Conservation (phyloP, 2,113 vertebrate genomes). For the Paradoxurus hermaphroditus region DNA sequence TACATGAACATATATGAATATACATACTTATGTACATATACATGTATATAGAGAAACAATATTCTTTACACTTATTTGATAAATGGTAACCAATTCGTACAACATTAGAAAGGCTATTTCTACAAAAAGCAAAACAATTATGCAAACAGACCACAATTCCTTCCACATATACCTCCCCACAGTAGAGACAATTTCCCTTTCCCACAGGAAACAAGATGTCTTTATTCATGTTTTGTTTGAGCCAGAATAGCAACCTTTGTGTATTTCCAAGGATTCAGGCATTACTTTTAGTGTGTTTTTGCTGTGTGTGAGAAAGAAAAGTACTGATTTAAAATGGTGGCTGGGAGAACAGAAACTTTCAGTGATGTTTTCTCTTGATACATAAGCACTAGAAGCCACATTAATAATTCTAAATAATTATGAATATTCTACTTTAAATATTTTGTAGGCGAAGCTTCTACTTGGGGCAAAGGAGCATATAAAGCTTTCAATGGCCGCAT, state of each 20-base stretch:
- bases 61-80: not conserved
- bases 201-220: not conserved
- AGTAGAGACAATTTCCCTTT: not conserved
- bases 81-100: not conserved
- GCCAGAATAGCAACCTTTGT: not conserved
- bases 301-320: not conserved
- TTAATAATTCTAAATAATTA: not conserved
- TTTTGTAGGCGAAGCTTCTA: slow-evolving; percentile 59
- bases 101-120: not conserved
- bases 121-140: not conserved
- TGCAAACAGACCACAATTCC: not conserved
- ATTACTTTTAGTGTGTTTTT: not conserved
- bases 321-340: not conserved
- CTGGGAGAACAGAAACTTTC: not conserved
- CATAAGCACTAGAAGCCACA: not conserved
- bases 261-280: not conserved
- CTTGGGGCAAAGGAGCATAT: slow-evolving; percentile 60
- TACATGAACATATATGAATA: not conserved
- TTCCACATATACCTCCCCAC: not conserved
- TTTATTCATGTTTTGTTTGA: not conserved
- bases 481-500: slow-evolving; percentile 48
- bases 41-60: not conserved
- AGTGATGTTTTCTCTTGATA: not conserved
- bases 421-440: not conserved
- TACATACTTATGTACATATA: not conserved